Evolutionary conservation across 2,797 vertebrate genomes (phyloP).

Genomic region (Ataeniobius toweri): DNA sequence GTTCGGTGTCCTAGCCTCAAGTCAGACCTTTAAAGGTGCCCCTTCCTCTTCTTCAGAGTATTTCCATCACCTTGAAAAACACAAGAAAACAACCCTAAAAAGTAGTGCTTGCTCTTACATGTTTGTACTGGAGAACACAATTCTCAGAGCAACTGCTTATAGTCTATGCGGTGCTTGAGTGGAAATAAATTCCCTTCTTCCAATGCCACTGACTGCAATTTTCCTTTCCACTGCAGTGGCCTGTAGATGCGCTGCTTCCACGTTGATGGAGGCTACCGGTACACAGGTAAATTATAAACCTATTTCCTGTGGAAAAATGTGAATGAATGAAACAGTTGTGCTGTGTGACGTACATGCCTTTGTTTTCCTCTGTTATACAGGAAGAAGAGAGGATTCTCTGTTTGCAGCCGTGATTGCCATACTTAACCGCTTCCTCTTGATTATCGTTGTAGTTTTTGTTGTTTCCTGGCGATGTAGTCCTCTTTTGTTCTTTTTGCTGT

Average conservation of each 20-base stretch:
- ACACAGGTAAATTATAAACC: constrained; percentile 26
- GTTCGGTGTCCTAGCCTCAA: constrained; percentile 61
- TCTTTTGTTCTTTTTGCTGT: constrained; percentile 23
- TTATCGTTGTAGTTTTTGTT: constrained; percentile 36
- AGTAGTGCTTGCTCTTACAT: constrained; percentile 21
- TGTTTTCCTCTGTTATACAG: constrained; percentile 43
- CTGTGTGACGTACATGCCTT: constrained; percentile 12
- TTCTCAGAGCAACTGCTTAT: constrained; percentile 31
- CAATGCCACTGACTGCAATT: constrained; percentile 28
- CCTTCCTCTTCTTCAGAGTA: constrained; percentile 10
- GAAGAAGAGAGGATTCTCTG: constrained; percentile 41
- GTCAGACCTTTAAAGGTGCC: constrained; percentile 33
- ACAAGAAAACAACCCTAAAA: constrained; percentile 17
- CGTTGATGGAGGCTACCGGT: constrained; percentile 20
- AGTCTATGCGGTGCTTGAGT: constrained; percentile 39
- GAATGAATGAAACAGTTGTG: constrained; percentile 21
- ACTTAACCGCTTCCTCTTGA: constrained; percentile 23
- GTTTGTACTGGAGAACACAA: constrained; percentile 28
- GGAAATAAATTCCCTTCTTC: constrained; percentile 32
- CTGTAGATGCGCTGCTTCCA: constrained; percentile 51
- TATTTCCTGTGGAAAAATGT: constrained; percentile 15
- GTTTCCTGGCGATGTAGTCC: constrained; percentile 27
- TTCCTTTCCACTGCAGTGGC: constrained; percentile 57
- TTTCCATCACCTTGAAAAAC: constrained; percentile 9
- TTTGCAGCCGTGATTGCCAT: constrained; percentile 35